Evolutionary conservation across 2,888 invertebrate genomes (phyloP).

Genomic region (Ormyrus rosae): DNA sequence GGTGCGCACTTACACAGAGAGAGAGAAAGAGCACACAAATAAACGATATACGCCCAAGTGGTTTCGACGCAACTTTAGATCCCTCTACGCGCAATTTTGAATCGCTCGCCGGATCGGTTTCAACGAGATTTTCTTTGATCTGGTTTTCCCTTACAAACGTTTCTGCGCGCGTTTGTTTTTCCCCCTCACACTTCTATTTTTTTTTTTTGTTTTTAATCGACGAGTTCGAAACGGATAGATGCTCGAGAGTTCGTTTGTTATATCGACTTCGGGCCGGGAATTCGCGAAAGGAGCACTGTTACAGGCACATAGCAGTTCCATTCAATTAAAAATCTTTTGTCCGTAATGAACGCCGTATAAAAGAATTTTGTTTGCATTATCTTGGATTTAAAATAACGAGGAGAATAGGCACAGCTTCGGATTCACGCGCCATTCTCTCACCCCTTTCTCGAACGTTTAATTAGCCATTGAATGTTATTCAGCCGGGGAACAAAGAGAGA

Average conservation of each 20-base stretch:
- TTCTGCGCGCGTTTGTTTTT: constrained; percentile 3
- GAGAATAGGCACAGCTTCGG: not conserved
- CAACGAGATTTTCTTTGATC: constrained; percentile 43
- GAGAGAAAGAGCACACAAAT: no score
- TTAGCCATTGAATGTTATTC: constrained; percentile 17
- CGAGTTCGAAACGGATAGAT: constrained; percentile 16
- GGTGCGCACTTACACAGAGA: no score
- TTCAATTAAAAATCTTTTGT: constrained; percentile 49
- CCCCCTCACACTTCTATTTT: constrained; percentile 7
- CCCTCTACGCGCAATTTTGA: not conserved
- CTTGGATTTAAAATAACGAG: constrained; percentile 28
- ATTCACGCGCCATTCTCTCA: not conserved
- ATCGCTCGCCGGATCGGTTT: constrained; percentile 29
- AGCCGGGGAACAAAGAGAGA: no score
- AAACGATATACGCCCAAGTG: not conserved
- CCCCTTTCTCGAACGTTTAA: constrained; percentile 1
- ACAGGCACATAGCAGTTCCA: not conserved
- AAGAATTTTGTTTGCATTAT: constrained; percentile 32
- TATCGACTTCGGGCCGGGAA: constrained; percentile 24
- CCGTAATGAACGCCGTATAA: constrained; percentile 30
- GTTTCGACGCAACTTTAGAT: constrained; percentile 1
- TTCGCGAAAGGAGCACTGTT: not conserved
- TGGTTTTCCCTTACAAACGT: constrained; percentile 41
- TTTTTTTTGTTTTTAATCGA: constrained; percentile 37
- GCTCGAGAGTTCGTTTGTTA: constrained; percentile 31